phyloP scores from a whole-genome alignment of 2,888 invertebrate genomes.

The Choreutis nemorana region DNA sequence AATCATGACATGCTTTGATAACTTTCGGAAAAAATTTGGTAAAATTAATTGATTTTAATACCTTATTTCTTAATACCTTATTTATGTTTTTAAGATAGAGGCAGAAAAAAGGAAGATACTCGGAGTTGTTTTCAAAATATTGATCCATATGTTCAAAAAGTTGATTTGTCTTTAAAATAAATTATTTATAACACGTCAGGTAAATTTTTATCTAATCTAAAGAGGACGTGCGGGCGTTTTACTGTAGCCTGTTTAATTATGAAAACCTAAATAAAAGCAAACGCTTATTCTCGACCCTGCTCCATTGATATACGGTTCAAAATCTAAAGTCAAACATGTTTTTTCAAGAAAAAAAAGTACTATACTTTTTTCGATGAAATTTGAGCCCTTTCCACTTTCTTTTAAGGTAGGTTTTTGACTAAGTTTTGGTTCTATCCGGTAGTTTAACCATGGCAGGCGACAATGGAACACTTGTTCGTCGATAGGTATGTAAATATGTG shows the following conservation, averaged over 20 bases:
- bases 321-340: constrained; percentile 18
- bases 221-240: constrained; percentile 63
- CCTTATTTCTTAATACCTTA: too few species aligned
- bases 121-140: too few species aligned
- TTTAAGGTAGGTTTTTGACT: constrained; percentile 21
- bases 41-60: too few species aligned
- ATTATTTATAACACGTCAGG: too few species aligned
- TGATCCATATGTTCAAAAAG: too few species aligned
- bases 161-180: too few species aligned
- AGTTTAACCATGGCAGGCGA: constrained; percentile 42
- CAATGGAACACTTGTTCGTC: constrained; percentile 54
- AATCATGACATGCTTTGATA: too few species aligned
- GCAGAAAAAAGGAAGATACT: too few species aligned
- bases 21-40: too few species aligned
- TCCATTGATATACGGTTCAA: background rate
- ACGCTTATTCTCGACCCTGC: constrained; percentile 18
- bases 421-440: constrained; percentile 36
- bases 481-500: constrained; percentile 62
- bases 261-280: background rate
- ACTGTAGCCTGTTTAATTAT: constrained; percentile 48
- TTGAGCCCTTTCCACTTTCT: constrained; percentile 6
- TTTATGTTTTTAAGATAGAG: too few species aligned
- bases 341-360: too few species aligned
- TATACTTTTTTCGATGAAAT: constrained; percentile 10
- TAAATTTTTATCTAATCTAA: constrained; percentile 65